Evolutionary conservation across 2,113 vertebrate genomes (phyloP).

Genomic region (Meleagris gallopavo): DNA sequence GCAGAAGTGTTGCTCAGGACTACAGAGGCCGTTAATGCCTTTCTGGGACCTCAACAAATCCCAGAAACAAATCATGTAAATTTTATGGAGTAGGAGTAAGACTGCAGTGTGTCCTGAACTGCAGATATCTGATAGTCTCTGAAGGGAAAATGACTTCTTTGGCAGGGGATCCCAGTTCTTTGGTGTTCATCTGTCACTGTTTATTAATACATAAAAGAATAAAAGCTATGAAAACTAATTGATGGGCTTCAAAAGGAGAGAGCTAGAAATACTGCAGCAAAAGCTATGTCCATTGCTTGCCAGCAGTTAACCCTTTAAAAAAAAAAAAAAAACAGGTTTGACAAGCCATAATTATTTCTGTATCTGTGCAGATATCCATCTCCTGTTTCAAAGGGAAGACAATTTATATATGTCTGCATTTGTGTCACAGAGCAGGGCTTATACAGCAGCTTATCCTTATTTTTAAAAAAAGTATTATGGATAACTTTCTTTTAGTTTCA

Average conservation of each 20-base stretch:
- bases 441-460: neutral
- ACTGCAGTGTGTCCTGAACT: neutral
- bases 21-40: neutral
- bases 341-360: slow-evolving; percentile 32
- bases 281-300: neutral
- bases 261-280: slow-evolving; percentile 12
- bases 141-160: slow-evolving; percentile 26
- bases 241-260: slow-evolving; percentile 4
- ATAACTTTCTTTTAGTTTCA: neutral
- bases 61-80: neutral
- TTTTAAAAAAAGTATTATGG: neutral
- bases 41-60: neutral
- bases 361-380: slow-evolving; percentile 6
- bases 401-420: rapidly evolving
- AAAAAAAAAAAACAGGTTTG: neutral
- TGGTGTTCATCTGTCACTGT: neutral
- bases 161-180: slow-evolving; percentile 11
- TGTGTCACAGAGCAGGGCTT: neutral
- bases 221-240: slow-evolving; percentile 35
- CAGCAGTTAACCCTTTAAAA: slow-evolving; percentile 11
- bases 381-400: neutral
- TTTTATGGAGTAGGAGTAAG: neutral
- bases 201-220: neutral
- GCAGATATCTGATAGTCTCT: neutral
- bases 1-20: neutral